Evolutionary conservation across 1,140 invertebrate species (phyloP), one percentile per base, ranked within the genome.

Genomic region (Lucilia cuprina): DNA sequence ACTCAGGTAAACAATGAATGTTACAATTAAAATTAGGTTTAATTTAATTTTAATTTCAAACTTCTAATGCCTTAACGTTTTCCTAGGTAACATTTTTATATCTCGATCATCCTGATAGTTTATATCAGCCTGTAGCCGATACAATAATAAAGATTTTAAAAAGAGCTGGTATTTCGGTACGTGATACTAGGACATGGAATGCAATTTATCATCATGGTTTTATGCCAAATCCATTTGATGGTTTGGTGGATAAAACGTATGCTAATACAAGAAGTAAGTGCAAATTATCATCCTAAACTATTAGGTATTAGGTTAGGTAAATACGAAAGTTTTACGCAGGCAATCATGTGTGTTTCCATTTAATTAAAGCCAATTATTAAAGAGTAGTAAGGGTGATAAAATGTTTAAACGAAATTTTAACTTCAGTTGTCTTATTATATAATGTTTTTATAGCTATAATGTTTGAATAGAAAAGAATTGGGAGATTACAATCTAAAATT

Each of bases 201-300:
- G 94, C 94, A n/a, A 94, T 96, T 5, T 96, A 95, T 89, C 93
- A 95, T 87, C 94, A 96, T 87, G 95, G 95, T 47, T 96, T 95
- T 87, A 92, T 92, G 83, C 91, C 92, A 30, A 98, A 97, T 93
- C 96, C 96, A 0, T 98, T 98, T 88, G 91, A 94, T 85, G 90
- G 94, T n/a, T 93, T 97, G 35, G 94, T 98, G 10, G 92, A 94
- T 19, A 93, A 96, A 75, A 97, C 96, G 2, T 95, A 95, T 87
- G 92, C 92, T 49, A 94, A 96, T 85, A 95, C 96, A 0, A 93
- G 96, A 92, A 97, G 96, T 97, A 91, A 95, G 95, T 93, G 19
- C 17, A 21, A 70, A 5, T 70, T 21, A 60, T n/a, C n/a, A 60
- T 70, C n/a, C 21, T 70, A 21, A 82, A 0, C 47, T 55, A 50